A percentile compares a stretch with the other conserved stretches of the same genome.
Evolutionary conservation across 2,797 vertebrate species (phyloP).

Genomic region (Centropyge bicolor): DNA sequence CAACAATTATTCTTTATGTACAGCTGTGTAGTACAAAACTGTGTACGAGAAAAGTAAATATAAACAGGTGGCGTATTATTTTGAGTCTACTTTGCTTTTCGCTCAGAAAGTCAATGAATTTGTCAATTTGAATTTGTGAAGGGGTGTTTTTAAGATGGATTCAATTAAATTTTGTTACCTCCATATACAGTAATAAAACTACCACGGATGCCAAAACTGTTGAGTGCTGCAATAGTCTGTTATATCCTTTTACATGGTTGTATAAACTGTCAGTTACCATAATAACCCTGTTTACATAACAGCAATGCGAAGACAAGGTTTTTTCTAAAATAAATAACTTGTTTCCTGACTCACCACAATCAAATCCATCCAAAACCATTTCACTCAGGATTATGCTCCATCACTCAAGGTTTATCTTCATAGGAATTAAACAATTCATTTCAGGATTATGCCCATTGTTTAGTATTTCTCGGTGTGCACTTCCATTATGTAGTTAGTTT

Average conservation of each 20-base stretch:
- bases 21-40: background rate
- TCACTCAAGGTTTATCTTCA: background rate
- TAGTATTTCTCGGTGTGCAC: background rate
- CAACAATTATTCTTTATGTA: background rate
- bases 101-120: background rate
- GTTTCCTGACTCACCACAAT: slow-evolving; percentile 10
- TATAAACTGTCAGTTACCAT: slow-evolving; percentile 15
- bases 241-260: background rate
- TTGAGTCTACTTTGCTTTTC: background rate
- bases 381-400: slow-evolving; percentile 5
- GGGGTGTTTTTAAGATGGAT: background rate
- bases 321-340: slow-evolving; percentile 25
- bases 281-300: slow-evolving; percentile 9
- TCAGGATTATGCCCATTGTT: background rate
- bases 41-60: background rate
- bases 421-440: background rate
- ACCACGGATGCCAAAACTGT: background rate
- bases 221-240: background rate
- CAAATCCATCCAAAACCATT: slow-evolving; percentile 4
- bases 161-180: background rate
- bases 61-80: background rate
- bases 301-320: background rate
- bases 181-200: background rate
- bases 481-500: background rate
- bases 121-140: background rate